phyloP scores from a whole-genome alignment of 2,113 vertebrate genomes.

The Polyodon spathula region DNA sequence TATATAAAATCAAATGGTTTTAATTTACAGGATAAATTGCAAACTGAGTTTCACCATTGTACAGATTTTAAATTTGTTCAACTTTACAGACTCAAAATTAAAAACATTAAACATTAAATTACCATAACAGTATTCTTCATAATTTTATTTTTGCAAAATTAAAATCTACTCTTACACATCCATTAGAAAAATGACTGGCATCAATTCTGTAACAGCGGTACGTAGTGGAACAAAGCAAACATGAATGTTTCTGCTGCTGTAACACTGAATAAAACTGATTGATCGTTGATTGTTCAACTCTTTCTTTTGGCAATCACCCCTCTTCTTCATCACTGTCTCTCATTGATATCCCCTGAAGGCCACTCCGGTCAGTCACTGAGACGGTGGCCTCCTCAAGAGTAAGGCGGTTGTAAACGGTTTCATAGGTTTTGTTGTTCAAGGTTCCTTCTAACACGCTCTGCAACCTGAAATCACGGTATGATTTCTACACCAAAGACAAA shows the following conservation, averaged over 20 bases:
- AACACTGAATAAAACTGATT: too few species aligned
- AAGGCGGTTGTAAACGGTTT: conserved; percentile 80
- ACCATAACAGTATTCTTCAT: too few species aligned
- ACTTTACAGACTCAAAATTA: neutral
- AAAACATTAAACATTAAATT: too few species aligned
- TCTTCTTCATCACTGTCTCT: conserved; percentile 93
- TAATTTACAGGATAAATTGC: neutral
- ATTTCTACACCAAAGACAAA: conserved; percentile 64
- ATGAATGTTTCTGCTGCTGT: too few species aligned
- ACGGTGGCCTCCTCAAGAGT: conserved; percentile 81
- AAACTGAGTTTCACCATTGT: neutral
- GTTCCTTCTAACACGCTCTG: conserved; percentile 83
- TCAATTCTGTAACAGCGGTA: too few species aligned
- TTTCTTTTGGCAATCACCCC: conserved; percentile 41
- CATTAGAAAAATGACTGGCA: too few species aligned
- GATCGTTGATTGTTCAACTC: too few species aligned
- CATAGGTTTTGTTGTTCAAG: conserved; percentile 83
- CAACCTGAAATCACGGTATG: conserved; percentile 85
- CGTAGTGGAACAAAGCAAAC: too few species aligned
- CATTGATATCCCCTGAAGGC: conserved; percentile 88
- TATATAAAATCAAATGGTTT: neutral
- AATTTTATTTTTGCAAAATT: too few species aligned
- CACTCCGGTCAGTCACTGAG: conserved; percentile 68
- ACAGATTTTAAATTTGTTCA: neutral
- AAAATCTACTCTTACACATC: too few species aligned